phyloP scores from a whole-genome alignment of 2,797 vertebrate genomes.

The Anas acuta region DNA sequence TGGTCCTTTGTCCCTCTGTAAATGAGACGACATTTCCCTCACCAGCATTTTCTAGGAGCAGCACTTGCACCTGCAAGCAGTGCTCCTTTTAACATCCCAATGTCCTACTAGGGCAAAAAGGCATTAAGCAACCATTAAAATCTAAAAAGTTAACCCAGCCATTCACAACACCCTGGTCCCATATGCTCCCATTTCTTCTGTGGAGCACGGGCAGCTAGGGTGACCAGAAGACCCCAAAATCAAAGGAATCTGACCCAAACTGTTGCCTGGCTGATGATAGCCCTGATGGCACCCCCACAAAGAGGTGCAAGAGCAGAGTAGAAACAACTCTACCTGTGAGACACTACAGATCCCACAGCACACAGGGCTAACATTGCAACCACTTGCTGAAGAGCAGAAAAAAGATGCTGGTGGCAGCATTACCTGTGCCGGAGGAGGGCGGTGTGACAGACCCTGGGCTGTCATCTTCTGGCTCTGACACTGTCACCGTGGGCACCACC shows the following conservation, averaged over 20 bases:
- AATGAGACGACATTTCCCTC: not conserved
- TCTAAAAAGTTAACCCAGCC: not conserved
- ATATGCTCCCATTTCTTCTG: not conserved
- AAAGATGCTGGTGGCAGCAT: not conserved
- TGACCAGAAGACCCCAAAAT: not conserved
- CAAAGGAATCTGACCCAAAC: not conserved
- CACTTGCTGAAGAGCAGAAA: not conserved
- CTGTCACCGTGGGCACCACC: constrained; percentile 91
- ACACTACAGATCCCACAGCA: fast-evolving
- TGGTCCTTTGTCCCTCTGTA: not conserved
- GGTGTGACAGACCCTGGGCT: constrained; percentile 91
- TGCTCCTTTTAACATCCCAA: not conserved
- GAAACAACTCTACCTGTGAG: not conserved
- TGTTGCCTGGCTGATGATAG: fast-evolving
- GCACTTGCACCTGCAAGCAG: not conserved
- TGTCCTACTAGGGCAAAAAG: not conserved
- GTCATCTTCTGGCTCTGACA: constrained; percentile 98
- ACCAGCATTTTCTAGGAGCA: not conserved
- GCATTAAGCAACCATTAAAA: not conserved
- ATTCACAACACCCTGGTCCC: not conserved
- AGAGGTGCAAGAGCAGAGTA: not conserved
- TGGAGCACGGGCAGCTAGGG: not conserved
- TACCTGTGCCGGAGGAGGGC: constrained; percentile 91
- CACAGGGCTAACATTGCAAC: not conserved
- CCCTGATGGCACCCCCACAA: not conserved